Evolutionary conservation across 2,113 vertebrate species (phyloP), one percentile per base, ranked within the genome.

Genomic region (Tapirus terrestris): DNA sequence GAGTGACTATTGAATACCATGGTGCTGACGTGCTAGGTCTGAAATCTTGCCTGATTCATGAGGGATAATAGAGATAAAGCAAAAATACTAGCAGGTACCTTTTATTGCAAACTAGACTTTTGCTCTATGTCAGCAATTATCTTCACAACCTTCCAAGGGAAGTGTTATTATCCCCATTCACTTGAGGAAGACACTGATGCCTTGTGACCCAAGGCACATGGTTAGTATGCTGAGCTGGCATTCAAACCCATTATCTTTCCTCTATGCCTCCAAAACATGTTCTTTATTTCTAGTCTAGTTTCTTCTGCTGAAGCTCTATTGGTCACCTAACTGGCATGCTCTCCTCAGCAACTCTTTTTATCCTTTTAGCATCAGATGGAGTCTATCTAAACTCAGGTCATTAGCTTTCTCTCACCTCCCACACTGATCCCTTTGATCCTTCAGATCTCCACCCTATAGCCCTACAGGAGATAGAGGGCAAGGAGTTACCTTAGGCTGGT

Each of bases 21-120:
- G 73, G 93, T 65, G 75, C 0, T 48, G 80, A 95, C 81, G 21
- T 58, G 70, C 20, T 18, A 95, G 94, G 90, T 96, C 77, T 97
- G 93, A 92, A 86, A 92, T 96, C 95, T 97, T 91, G 0, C 2
- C 94, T 97, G 97, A 96, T 92, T 98, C 96, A 98, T 91, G 76
- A 98, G 90, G 90, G 82, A 91, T 68, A 60, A 91, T 36, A 68
- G 0, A 76, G 14, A 97, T 33, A 95, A 94, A 92, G 29, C 61
- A 94, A 97, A 95, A 84, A 63, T 94, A 85, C 76, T 31, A 72
- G 10, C 67, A 86, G 21, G 21, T 43, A 76, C 5, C 33, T 58
- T 87, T 79, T 56, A 92, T n/a, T 77, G 45, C 67, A 72, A 85
- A 48, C 18, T n/a, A 29, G 39, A 86, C 63, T 86, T 89, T 36